A percentile compares a stretch with the other conserved stretches of the same genome.
Conservation (phyloP, 1,140 invertebrate species). For the Zaprionus vittiger region DNA sequence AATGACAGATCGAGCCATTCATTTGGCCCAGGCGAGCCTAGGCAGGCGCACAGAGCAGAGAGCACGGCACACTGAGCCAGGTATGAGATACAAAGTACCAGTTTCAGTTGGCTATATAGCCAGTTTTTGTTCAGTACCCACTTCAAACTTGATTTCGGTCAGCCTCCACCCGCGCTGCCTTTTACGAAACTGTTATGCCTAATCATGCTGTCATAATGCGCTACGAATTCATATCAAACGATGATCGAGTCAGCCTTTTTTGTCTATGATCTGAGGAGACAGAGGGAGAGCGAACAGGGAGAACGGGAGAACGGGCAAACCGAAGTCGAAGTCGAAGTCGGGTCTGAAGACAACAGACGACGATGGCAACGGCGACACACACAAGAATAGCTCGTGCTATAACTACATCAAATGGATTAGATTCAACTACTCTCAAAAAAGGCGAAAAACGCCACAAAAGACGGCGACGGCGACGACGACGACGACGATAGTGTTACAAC, state of each 20-base stretch:
- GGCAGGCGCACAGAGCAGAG: not conserved
- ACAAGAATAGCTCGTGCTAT: constrained; percentile 83
- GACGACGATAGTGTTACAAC: constrained; percentile 48
- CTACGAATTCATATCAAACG: constrained; percentile 83
- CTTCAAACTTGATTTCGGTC: constrained; percentile 79
- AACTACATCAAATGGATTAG: constrained; percentile 83
- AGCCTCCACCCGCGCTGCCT: constrained; percentile 71
- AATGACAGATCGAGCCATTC: constrained; percentile 74
- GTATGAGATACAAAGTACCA: not conserved
- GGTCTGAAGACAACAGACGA: constrained; percentile 29
- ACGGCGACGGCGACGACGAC: constrained; percentile 51
- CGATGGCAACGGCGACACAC: constrained; percentile 50
- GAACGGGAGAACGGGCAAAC: constrained; percentile 2
- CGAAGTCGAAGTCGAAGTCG: constrained; percentile 3
- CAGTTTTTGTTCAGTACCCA: constrained; percentile 63
- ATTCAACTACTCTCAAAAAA: constrained; percentile 82
- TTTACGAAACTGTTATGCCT: constrained; percentile 84
- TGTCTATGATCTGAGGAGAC: constrained; percentile 28
- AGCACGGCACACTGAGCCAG: not conserved
- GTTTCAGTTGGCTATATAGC: constrained; percentile 38
- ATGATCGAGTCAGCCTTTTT: constrained; percentile 80
- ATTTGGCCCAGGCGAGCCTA: constrained; percentile 32
- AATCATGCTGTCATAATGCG: constrained; percentile 84
- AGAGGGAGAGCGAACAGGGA: not conserved
- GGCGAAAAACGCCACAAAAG: constrained; percentile 77